phyloP scores from a whole-genome alignment of 2,113 vertebrate species.

The Sterrhoptilus dennistouni region DNA sequence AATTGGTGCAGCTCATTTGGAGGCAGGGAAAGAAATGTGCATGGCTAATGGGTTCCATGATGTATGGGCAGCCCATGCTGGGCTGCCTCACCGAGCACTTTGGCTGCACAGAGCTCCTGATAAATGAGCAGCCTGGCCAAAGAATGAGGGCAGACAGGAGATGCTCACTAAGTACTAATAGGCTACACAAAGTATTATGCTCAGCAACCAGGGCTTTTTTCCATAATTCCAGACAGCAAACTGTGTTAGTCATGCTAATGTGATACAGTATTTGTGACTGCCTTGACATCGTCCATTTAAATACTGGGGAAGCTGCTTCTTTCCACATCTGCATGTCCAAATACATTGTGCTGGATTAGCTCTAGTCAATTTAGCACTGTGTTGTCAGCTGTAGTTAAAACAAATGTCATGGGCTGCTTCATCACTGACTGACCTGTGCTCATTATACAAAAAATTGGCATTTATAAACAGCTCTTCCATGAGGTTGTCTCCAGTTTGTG shows the following conservation, averaged over 20 bases:
- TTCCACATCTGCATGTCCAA: neutral
- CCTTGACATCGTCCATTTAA: constrained; percentile 40
- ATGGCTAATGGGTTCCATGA: constrained; percentile 19
- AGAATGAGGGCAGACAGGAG: neutral
- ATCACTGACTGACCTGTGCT: neutral
- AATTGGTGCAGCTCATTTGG: neutral
- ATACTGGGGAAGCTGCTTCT: constrained; percentile 57
- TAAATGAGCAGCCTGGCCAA: constrained; percentile 38
- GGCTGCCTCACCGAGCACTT: neutral
- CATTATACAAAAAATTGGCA: neutral
- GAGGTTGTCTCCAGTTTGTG: neutral
- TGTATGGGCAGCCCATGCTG: neutral
- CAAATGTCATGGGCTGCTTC: constrained; percentile 4
- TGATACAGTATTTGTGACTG: constrained; percentile 49
- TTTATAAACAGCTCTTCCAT: neutral
- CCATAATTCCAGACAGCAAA: constrained; percentile 38
- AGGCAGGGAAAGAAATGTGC: neutral
- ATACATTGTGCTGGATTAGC: constrained; percentile 39
- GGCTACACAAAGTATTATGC: constrained; percentile 21
- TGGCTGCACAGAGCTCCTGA: constrained; percentile 33
- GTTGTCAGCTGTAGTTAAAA: neutral
- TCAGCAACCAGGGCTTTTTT: neutral
- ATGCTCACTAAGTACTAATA: constrained; percentile 32
- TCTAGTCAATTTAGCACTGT: constrained; percentile 16
- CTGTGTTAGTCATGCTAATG: constrained; percentile 53